Evolutionary conservation across 2,797 vertebrate species (phyloP).

Genomic region (Sebastes iracundus): DNA sequence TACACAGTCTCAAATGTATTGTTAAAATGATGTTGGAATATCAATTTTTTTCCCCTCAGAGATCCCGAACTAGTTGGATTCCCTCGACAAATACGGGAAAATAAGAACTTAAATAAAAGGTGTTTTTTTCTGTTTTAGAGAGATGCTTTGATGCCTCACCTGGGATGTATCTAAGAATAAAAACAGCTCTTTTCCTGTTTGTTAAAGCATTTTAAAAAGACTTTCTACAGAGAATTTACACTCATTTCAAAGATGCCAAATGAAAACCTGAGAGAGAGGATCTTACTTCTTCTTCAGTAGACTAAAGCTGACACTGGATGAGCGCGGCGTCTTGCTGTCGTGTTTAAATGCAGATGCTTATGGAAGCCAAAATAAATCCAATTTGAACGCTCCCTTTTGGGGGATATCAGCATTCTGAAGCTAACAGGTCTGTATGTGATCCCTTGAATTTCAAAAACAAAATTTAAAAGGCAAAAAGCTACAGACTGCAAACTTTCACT

Average conservation of each 20-base stretch:
- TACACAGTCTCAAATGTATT: constrained; percentile 10
- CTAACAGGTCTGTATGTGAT: constrained; percentile 8
- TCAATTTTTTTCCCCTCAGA: not conserved
- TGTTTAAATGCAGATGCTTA: constrained; percentile 45
- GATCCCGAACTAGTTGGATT: not conserved
- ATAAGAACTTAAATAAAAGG: constrained; percentile 11
- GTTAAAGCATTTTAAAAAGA: constrained; percentile 28
- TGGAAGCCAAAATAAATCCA: constrained; percentile 46
- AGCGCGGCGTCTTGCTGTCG: constrained; percentile 13
- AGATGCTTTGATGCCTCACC: constrained; percentile 47
- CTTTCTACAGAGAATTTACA: constrained; percentile 14
- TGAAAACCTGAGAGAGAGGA: constrained; percentile 34
- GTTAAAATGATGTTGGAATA: constrained; percentile 19
- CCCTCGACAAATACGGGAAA: constrained; percentile 9
- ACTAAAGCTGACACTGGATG: constrained; percentile 50
- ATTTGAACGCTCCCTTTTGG: constrained; percentile 39
- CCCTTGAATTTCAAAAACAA: constrained; percentile 13
- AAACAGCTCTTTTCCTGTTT: constrained; percentile 35
- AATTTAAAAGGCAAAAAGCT: not conserved
- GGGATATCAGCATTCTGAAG: constrained; percentile 38
- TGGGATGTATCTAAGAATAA: constrained; percentile 44
- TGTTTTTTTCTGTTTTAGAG: not conserved
- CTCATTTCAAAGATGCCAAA: constrained; percentile 42
- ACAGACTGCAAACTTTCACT: not conserved
- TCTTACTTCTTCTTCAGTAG: constrained; percentile 18